Base-by-base conservation (phyloP, 2,797 vertebrate species). In the Heterohyrax brucei region DNA sequence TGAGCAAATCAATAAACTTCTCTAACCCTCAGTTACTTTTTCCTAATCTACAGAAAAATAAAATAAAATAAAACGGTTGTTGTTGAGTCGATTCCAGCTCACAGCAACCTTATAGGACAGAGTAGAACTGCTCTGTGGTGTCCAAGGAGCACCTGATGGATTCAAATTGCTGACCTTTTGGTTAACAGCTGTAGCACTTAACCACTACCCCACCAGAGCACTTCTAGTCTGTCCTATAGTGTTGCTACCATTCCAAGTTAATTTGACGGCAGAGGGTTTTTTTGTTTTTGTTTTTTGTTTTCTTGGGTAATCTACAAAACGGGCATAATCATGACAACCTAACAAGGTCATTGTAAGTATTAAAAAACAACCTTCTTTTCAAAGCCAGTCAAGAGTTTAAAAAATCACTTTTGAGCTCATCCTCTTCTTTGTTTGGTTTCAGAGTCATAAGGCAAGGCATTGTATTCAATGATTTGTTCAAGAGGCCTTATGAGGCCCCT, bases 261-360 rank as follows among this genome's bases (percentile, higher is more conserved):
- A 39, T 39, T 39, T 39, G 39, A 39, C 39, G 39, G 39, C 39
- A 39, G 39, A 39, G 39, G 39, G 39, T 39, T 39, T 39, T 39
- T 39, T 39, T 39, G 39, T 39, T 39, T 39, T 39, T 39, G 39
- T 39, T 39, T 39, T 39, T 39, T 39, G 3, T 39, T 39, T 39
- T 39, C 39, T 39, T 39, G 39, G 39, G 39, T 79, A 48, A 75
- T 80, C 64, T 96, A 76, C 94, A 95, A 97, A 97, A 87, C 33
- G 68, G 66, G 46, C 76, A 89, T 82, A 95, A 94, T 92, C 95
- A 94, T 88, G 77, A 79, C 89, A 93, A 95, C 92, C 87, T 97
- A 72, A 89, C 82, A 97, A 85, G 89, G 72, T 84, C 77, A 75
- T 94, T 91, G 92, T 77, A 86, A 97, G 94, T 95, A 92, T 93